A percentile compares a stretch with the other conserved stretches of the same genome.
Evolutionary conservation across 2,797 vertebrate genomes (phyloP).

Genomic region (Rhinatrema bivittatum): DNA sequence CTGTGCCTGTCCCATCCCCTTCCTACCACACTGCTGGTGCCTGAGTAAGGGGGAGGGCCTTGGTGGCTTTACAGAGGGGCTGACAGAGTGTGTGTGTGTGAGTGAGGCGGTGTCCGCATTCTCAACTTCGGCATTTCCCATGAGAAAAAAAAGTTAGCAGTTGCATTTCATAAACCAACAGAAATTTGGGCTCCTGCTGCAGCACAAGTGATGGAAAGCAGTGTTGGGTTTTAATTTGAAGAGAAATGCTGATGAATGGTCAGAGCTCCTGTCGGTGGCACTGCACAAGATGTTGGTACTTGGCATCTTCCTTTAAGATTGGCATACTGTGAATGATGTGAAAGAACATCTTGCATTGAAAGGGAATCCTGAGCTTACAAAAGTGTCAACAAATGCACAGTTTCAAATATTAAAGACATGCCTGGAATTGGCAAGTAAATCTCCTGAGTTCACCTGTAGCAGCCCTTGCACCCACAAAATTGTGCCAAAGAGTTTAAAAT

Average conservation of each 20-base stretch:
- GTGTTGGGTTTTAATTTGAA: conserved; percentile 52
- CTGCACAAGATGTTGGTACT: conserved; percentile 39
- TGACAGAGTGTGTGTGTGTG: conserved; percentile 71
- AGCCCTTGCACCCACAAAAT: conserved; percentile 58
- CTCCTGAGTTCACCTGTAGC: conserved; percentile 49
- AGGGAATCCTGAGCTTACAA: conserved; percentile 38
- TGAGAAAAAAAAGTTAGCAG: conserved; percentile 50
- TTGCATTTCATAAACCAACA: conserved; percentile 63
- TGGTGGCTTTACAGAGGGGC: conserved; percentile 46
- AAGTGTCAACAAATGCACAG: conserved; percentile 37
- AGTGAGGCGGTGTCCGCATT: conserved; percentile 68
- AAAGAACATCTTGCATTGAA: conserved; percentile 31
- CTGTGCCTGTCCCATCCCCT: conserved; percentile 9
- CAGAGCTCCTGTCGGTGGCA: conserved; percentile 45
- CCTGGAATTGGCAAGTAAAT: conserved; percentile 46
- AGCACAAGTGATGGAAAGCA: conserved; percentile 54
- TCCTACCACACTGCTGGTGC: conserved; percentile 15
- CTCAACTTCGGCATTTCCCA: conserved; percentile 60
- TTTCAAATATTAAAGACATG: conserved; percentile 32
- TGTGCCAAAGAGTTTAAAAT: conserved; percentile 81
- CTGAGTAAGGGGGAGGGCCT: conserved; percentile 33
- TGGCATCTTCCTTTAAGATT: conserved; percentile 57
- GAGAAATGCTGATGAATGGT: conserved; percentile 60
- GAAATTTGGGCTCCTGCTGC: conserved; percentile 56
- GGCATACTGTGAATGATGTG: conserved; percentile 61